Evolutionary conservation across 2,113 vertebrate genomes (phyloP).

Genomic region (Hippolais icterina): DNA sequence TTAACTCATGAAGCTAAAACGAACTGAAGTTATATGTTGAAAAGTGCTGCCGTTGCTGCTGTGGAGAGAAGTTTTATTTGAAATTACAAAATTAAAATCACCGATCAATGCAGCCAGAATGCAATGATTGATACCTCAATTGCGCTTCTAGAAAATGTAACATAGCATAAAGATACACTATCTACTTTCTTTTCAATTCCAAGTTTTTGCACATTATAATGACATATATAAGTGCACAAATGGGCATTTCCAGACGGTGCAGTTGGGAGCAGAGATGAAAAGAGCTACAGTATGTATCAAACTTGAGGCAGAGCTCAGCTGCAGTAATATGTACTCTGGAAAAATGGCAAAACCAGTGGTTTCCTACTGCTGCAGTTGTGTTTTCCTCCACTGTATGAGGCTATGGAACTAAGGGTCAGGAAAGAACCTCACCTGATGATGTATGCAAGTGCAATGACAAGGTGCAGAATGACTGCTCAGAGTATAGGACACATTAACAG

Average conservation of each 20-base stretch:
- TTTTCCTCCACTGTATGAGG: not conserved
- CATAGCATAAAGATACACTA: conserved; percentile 50
- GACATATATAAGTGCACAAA: not conserved
- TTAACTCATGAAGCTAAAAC: conserved; percentile 63
- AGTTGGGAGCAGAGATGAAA: not conserved
- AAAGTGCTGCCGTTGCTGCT: conserved; percentile 44
- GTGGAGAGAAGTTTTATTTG: conserved; percentile 67
- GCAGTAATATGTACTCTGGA: not conserved
- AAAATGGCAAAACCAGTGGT: not conserved
- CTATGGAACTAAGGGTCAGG: not conserved
- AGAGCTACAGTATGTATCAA: not conserved
- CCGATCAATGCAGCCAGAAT: conserved; percentile 69
- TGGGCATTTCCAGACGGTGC: not conserved
- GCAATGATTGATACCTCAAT: conserved; percentile 63
- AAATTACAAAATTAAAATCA: conserved; percentile 77
- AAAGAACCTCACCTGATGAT: not conserved
- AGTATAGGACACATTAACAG: not conserved
- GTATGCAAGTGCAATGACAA: not conserved
- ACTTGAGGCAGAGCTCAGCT: not conserved
- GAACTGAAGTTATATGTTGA: conserved; percentile 57
- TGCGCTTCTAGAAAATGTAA: conserved; percentile 44
- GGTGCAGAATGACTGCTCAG: not conserved
- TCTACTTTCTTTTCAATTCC: conserved; percentile 64
- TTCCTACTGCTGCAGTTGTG: not conserved
- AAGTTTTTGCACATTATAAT: conserved; percentile 25